Evolutionary conservation across 2,113 vertebrate genomes (phyloP), one percentile per base, ranked within the genome.

Genomic region (Eclectus roratus): DNA sequence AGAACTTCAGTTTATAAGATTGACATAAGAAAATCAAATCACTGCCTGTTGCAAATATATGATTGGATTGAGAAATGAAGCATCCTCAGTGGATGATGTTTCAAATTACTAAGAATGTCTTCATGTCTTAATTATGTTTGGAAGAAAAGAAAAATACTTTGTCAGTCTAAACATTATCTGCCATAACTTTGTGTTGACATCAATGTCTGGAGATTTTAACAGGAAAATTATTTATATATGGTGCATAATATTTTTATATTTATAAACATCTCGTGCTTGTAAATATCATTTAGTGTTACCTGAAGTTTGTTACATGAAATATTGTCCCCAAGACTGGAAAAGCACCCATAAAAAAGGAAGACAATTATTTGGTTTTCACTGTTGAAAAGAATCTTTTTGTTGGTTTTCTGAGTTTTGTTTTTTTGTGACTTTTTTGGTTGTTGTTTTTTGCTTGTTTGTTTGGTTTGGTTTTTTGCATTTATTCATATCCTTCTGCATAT

Each of bases 41-140:
- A 0, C 27, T 89, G 1, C 10, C 18, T 43, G 4, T 72, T 72
- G 35, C 12, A 87, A 68, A 44, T 15, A 3, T 37, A 41, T 6
- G 11, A 18, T 63, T 18, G 5, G 24, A 60, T 14, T 29, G 7
- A 53, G 56, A 87, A 88, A 85, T 31, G 2, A 24, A 84, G 3
- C 5, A 15, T 20, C 4, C 8, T 3, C 33, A 1, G 0, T 33
- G 33, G 5, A 6, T 68, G 27, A 47, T 55, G 13, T 39, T 50
- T 88, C 47, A 52, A 10, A n/a, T 60, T 44, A 52, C 7, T 39
- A 70, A 79, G 24, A 74, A 81, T 16, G 3, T 85, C 33, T 79
- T 71, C 10, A 46, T 4, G 73, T 76, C 28, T 50, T 35, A 28
- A n/a, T 65, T 55, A 20, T 17, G 11, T 56, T 65, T 73, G 19